A percentile compares a stretch with the other conserved stretches of the same genome.
Conservation (phyloP, 2,888 invertebrate genomes). For the Rhingia campestris region DNA sequence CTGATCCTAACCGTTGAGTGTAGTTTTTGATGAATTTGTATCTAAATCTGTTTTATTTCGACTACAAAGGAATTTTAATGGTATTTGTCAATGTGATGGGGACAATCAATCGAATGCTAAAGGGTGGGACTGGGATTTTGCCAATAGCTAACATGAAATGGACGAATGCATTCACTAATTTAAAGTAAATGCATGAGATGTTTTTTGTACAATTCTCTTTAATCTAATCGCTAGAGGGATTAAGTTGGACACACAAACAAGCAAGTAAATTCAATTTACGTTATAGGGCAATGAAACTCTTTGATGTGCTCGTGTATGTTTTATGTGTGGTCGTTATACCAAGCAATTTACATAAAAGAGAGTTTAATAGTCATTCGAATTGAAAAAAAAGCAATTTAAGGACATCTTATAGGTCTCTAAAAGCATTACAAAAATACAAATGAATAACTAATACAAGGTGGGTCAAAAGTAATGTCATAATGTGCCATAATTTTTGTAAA, state of each 20-base stretch:
- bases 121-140: constrained; percentile 2
- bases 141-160: constrained; percentile 36
- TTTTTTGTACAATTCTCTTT: neutral
- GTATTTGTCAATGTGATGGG: constrained; percentile 68
- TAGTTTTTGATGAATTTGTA: constrained; percentile 70
- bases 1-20: constrained; percentile 48
- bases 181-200: constrained; percentile 43
- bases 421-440: too few species aligned
- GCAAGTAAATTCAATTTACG: too few species aligned
- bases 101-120: constrained; percentile 49
- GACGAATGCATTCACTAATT: constrained; percentile 56
- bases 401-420: too few species aligned
- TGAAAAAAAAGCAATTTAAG: too few species aligned
- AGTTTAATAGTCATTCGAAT: too few species aligned
- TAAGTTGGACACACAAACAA: neutral
- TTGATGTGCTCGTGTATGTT: too few species aligned
- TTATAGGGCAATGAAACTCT: too few species aligned
- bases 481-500: too few species aligned
- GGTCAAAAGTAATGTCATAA: too few species aligned
- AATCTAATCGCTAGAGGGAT: constrained; percentile 36
- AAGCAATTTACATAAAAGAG: too few species aligned
- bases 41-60: constrained; percentile 73
- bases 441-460: too few species aligned
- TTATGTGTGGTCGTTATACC: too few species aligned
- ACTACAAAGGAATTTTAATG: constrained; percentile 72